Percentiles rank a stretch among this genome's conserved stretches.
phyloP scores from a whole-genome alignment of 2,113 vertebrate genomes.

The Cheilinus undulatus region DNA sequence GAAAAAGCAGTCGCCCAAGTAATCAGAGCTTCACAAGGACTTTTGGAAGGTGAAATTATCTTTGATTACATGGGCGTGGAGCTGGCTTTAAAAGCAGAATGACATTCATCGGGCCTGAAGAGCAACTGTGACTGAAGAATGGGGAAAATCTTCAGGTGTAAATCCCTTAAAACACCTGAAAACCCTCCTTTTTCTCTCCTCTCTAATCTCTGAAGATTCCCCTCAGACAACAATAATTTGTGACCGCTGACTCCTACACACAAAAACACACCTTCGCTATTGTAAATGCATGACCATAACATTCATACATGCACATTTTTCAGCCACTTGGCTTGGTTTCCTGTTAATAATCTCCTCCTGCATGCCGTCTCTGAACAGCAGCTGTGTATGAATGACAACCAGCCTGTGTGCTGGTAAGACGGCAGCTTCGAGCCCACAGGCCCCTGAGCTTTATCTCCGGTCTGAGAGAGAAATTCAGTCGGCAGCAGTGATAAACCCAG shows the following conservation, averaged over 20 bases:
- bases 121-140: slow-evolving; percentile 51
- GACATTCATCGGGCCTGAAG: slow-evolving; percentile 49
- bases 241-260: slow-evolving; percentile 5
- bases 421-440: slow-evolving; percentile 34
- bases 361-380: slow-evolving; percentile 2
- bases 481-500: slow-evolving; percentile 52
- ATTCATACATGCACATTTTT: slow-evolving; percentile 23
- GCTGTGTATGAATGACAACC: slow-evolving; percentile 45
- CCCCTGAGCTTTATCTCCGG: slow-evolving; percentile 47
- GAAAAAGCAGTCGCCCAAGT: slow-evolving; percentile 20
- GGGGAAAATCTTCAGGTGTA: slow-evolving; percentile 11
- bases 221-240: slow-evolving; percentile 25
- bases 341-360: slow-evolving; percentile 33
- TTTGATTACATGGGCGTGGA: slow-evolving; percentile 52
- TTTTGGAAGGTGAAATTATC: slow-evolving; percentile 66
- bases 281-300: slow-evolving; percentile 11
- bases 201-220: slow-evolving; percentile 36
- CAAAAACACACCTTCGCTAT: neutral
- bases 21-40: slow-evolving; percentile 57
- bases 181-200: slow-evolving; percentile 22
- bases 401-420: slow-evolving; percentile 12
- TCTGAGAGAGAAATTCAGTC: slow-evolving; percentile 51
- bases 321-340: slow-evolving; percentile 15
- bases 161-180: slow-evolving; percentile 60
- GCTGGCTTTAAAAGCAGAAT: slow-evolving; percentile 40